phyloP scores from a whole-genome alignment of 1,140 invertebrate species.

The Pentalonia nigronervosa region DNA sequence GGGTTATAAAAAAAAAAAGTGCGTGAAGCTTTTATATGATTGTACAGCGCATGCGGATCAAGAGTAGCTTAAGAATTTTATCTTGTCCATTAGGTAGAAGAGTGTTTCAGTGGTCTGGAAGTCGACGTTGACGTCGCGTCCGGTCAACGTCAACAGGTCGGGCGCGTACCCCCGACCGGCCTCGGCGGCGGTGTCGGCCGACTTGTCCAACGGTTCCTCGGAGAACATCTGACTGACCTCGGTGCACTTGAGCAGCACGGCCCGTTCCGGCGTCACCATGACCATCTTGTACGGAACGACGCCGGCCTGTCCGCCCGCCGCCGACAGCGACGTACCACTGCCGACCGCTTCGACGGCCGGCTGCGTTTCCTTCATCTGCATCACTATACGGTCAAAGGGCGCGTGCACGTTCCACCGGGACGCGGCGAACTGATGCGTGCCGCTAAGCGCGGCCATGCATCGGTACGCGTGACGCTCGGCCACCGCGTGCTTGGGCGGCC shows the following conservation, averaged over 20 bases:
- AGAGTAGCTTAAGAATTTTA: slow-evolving; percentile 39
- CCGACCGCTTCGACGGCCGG: not conserved
- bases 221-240: slow-evolving; percentile 75
- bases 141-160: slow-evolving; percentile 17
- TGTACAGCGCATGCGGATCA: not conserved
- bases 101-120: slow-evolving; percentile 12
- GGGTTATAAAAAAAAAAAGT: too few species aligned
- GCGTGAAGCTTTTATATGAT: too few species aligned
- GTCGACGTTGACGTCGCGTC: not conserved
- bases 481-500: slow-evolving; percentile 75
- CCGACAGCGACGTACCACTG: not conserved
- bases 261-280: slow-evolving; percentile 71
- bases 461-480: slow-evolving; percentile 82
- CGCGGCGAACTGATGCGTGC: slow-evolving; percentile 84
- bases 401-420: slow-evolving; percentile 83
- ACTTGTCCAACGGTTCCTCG: slow-evolving; percentile 60
- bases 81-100: slow-evolving; percentile 36
- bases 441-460: slow-evolving; percentile 80
- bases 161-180: not conserved
- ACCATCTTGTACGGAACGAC: slow-evolving; percentile 65
- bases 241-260: slow-evolving; percentile 72
- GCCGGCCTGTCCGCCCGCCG: not conserved
- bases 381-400: slow-evolving; percentile 73
- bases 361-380: slow-evolving; percentile 73
- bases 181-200: not conserved